Conservation (phyloP, 2,113 vertebrate genomes). For the Nibea albiflora region DNA sequence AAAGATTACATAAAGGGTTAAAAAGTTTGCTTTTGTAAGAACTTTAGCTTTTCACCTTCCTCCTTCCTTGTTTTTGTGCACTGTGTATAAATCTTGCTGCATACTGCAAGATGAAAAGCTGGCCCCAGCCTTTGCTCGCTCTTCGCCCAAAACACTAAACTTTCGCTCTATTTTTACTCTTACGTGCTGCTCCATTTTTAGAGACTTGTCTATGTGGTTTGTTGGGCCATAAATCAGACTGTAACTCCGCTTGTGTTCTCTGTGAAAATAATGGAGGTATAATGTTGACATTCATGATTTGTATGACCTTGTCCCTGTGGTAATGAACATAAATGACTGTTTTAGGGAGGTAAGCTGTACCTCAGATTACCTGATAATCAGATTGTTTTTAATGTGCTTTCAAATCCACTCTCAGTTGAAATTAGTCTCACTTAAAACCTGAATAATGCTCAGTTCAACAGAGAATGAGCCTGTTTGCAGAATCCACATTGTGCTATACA, state of each 20-base stretch:
- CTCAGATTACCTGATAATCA: neutral
- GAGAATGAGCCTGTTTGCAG: neutral
- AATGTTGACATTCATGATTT: slow-evolving; percentile 27
- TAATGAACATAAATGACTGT: slow-evolving; percentile 13
- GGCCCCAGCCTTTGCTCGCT: slow-evolving; percentile 44
- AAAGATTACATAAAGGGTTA: neutral
- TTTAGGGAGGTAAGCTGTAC: neutral
- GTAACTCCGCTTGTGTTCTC: slow-evolving; percentile 25
- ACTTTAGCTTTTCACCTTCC: slow-evolving; percentile 12
- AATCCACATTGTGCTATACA: neutral
- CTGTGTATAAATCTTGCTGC: slow-evolving; percentile 40
- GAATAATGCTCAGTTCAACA: neutral
- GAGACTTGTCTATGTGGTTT: slow-evolving; percentile 53
- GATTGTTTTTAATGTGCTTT: neutral
- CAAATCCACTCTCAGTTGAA: neutral
- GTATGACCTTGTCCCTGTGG: slow-evolving; percentile 5
- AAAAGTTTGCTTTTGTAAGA: neutral
- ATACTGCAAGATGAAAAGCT: slow-evolving; percentile 36
- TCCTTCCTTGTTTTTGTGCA: slow-evolving; percentile 40
- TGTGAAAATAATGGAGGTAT: slow-evolving; percentile 40
- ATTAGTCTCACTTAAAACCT: neutral
- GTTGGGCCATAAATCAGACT: slow-evolving; percentile 58
- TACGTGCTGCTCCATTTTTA: slow-evolving; percentile 48
- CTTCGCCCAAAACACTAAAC: slow-evolving; percentile 52
- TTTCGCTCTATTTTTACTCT: slow-evolving; percentile 64